These are phyloP conservation scores for Agrilus biguttatus DNA, from an alignment of 2,888 invertebrate species.

Conservation along the genomic window DNA sequence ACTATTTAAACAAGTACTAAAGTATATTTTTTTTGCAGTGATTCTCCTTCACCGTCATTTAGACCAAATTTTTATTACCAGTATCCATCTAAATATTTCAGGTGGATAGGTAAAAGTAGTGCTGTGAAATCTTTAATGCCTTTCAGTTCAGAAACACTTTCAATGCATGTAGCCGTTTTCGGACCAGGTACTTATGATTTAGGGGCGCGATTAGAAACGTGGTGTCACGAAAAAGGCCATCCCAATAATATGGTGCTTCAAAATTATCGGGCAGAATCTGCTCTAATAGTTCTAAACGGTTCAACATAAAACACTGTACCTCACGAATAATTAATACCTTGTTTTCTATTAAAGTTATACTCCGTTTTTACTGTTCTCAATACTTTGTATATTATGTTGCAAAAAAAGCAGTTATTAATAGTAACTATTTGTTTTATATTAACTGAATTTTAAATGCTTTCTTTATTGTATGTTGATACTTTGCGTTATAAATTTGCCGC, in stretches of 20 bases:
- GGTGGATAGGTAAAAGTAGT: slow-evolving; percentile 26
- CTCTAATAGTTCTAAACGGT: slow-evolving; percentile 17
- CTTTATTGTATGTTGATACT: no score
- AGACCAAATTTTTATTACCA: slow-evolving; percentile 16
- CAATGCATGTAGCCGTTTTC: slow-evolving; percentile 40
- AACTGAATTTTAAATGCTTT: slow-evolving; percentile 12
- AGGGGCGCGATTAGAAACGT: slow-evolving; percentile 45
- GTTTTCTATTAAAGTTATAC: not conserved
- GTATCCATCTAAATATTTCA: slow-evolving; percentile 24
- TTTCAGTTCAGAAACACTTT: slow-evolving; percentile 20
- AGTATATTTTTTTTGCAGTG: slow-evolving; percentile 6
- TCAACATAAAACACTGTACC: not conserved
- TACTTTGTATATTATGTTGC: not conserved
- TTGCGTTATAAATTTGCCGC: no score
- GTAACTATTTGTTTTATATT: slow-evolving; percentile 2
- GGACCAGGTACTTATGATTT: slow-evolving; percentile 54
- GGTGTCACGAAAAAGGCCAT: slow-evolving; percentile 20
- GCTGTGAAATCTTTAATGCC: slow-evolving; percentile 21
- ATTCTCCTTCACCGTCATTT: slow-evolving; percentile 3
- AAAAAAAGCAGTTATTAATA: not conserved
- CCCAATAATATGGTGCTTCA: slow-evolving; percentile 20
- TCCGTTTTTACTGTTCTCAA: not conserved
- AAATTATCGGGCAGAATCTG: slow-evolving; percentile 23
- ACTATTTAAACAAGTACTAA: slow-evolving; percentile 2
- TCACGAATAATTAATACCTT: not conserved